Evolutionary conservation across 2,888 invertebrate species (phyloP).

Genomic region (Bruchidius siliquastri): DNA sequence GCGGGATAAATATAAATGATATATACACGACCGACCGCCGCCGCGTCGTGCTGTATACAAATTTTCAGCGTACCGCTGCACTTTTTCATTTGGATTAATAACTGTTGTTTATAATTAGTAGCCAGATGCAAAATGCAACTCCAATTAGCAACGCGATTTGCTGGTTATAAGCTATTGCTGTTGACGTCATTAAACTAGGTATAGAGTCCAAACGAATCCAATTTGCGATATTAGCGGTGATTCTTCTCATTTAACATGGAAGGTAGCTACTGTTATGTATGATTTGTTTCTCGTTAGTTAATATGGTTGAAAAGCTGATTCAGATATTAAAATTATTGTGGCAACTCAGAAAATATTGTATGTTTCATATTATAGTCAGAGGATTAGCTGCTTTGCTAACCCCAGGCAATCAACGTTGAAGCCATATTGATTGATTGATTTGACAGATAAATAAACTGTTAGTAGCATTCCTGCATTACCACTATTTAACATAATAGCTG

Average conservation of each 20-base stretch:
- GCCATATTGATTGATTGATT: too few species aligned
- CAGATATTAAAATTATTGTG: too few species aligned
- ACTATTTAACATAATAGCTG: too few species aligned
- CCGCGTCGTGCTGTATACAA: not conserved
- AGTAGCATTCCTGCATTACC: too few species aligned
- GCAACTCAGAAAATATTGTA: too few species aligned
- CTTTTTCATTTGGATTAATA: slow-evolving; percentile 14
- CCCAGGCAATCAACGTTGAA: too few species aligned
- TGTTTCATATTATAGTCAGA: too few species aligned
- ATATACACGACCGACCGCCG: not conserved
- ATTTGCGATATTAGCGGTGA: not conserved
- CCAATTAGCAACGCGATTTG: slow-evolving; percentile 7
- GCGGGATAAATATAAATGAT: not conserved
- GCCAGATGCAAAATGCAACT: slow-evolving; percentile 5
- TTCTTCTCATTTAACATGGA: not conserved
- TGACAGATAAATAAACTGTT: too few species aligned
- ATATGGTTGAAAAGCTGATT: too few species aligned
- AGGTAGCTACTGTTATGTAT: not conserved
- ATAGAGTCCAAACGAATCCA: not conserved
- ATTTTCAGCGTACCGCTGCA: slow-evolving; percentile 2
- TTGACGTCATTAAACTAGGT: not conserved
- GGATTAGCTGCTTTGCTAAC: too few species aligned
- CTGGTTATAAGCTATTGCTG: not conserved
- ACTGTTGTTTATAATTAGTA: slow-evolving; percentile 13
- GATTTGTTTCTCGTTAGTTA: too few species aligned